phyloP scores from a whole-genome alignment of 2,888 invertebrate genomes.

The Ditylenchus weischeri region DNA sequence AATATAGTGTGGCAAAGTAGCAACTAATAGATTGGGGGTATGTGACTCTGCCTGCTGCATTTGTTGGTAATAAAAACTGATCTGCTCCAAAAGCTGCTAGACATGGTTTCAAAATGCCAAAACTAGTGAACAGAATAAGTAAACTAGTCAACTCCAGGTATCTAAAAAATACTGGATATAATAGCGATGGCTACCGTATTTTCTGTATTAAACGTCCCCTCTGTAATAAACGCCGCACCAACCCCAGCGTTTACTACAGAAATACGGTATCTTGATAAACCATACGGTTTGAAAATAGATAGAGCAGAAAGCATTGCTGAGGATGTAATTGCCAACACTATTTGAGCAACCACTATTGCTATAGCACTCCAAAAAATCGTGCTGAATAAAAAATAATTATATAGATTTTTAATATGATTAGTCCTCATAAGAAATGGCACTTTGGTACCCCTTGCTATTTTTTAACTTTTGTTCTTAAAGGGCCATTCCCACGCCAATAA shows the following conservation, averaged over 20 bases:
- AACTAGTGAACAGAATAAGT: background rate
- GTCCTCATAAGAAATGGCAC: too few relatives aligned
- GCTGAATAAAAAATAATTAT: background rate
- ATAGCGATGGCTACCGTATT: too few relatives aligned
- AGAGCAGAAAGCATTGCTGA: background rate
- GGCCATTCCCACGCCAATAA: too few relatives aligned
- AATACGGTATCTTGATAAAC: too few relatives aligned
- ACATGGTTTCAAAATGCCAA: conserved; percentile 7
- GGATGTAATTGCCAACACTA: background rate
- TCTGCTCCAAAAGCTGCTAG: conserved; percentile 9
- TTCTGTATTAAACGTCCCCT: too few relatives aligned
- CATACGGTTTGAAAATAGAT: background rate
- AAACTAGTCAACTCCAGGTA: conserved; percentile 2
- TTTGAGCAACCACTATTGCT: background rate
- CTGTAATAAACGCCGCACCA: too few relatives aligned
- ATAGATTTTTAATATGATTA: background rate
- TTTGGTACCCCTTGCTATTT: too few relatives aligned
- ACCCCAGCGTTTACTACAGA: too few relatives aligned
- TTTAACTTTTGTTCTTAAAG: too few relatives aligned
- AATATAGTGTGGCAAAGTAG: conserved; percentile 14
- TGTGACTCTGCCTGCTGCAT: background rate
- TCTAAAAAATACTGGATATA: background rate
- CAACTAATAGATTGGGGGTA: conserved; percentile 3
- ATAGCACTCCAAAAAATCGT: background rate
- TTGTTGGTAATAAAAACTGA: conserved; percentile 9